Conservation (phyloP, 2,888 invertebrate species). For the Limulus polyphemus region DNA sequence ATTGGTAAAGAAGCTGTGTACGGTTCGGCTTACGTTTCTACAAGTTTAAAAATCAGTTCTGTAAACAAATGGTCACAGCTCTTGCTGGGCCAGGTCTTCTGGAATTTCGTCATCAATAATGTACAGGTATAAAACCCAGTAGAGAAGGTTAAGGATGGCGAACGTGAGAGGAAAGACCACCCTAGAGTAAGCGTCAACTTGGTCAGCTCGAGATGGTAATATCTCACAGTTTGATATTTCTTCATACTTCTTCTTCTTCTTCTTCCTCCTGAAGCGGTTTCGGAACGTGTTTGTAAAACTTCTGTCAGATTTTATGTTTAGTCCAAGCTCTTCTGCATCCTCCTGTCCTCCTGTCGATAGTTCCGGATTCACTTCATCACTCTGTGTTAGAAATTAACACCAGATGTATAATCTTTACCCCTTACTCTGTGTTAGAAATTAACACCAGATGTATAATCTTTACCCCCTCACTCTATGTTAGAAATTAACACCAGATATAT, state of each 20-base stretch:
- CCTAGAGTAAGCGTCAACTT: constrained; percentile 6
- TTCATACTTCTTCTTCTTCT: constrained; percentile 3
- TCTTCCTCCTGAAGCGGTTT: constrained; percentile 8
- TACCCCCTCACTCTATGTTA: too few relatives aligned
- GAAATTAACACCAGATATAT: too few relatives aligned
- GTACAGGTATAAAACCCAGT: constrained; percentile 62
- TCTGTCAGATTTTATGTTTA: background rate
- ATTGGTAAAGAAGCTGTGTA: too few relatives aligned
- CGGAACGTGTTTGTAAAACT: background rate
- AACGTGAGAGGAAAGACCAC: constrained; percentile 59
- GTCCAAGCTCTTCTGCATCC: constrained; percentile 7
- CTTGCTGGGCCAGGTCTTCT: background rate
- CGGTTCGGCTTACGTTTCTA: too few relatives aligned
- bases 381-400: too few relatives aligned
- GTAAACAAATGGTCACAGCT: background rate
- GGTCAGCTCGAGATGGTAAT: too few relatives aligned
- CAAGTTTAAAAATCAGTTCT: background rate
- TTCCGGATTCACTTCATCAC: too few relatives aligned
- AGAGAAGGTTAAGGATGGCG: constrained; percentile 67
- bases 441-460: too few relatives aligned
- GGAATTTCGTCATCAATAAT: constrained; percentile 23
- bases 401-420: too few relatives aligned
- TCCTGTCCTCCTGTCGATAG: background rate
- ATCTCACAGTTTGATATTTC: too few relatives aligned
- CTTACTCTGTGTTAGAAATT: too few relatives aligned